phyloP scores from a whole-genome alignment of 2,113 vertebrate genomes.

The Oreocharis arfaki region DNA sequence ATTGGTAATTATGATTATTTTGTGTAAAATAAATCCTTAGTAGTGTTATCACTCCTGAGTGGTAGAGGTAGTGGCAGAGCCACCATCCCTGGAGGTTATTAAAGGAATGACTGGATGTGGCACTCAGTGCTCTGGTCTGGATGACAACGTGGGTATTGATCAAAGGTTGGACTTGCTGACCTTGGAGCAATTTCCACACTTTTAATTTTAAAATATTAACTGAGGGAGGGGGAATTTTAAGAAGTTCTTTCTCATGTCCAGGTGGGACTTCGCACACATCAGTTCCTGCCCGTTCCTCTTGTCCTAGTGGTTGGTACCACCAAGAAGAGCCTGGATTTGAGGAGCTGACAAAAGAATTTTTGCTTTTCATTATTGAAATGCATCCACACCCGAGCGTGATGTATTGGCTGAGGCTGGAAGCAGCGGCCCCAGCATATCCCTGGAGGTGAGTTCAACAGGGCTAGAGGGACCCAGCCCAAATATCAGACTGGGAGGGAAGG shows the following conservation, averaged over 20 bases:
- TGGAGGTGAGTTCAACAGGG: neutral
- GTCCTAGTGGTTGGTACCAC: neutral
- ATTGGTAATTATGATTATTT: neutral
- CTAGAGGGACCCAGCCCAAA: neutral
- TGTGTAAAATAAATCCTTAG: neutral
- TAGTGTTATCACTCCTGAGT: neutral
- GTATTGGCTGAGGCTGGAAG: neutral
- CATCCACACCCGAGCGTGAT: fast-evolving
- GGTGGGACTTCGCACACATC: neutral
- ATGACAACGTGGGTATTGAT: neutral
- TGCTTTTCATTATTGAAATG: neutral
- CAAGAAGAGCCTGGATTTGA: neutral
- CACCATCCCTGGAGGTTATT: neutral
- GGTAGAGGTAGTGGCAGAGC: neutral
- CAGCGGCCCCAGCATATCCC: neutral
- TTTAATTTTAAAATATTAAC: neutral
- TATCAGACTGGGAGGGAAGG: neutral
- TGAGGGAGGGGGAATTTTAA: neutral
- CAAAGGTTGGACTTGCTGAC: neutral
- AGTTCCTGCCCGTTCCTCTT: neutral
- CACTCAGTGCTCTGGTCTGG: neutral
- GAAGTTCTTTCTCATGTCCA: neutral
- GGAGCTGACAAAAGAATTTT: neutral
- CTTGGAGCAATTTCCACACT: neutral
- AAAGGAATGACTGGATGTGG: neutral